Evolutionary conservation across 53 echinoderm and acorn worm genomes (phyloP).

Genomic region (Crossaster papposus): DNA sequence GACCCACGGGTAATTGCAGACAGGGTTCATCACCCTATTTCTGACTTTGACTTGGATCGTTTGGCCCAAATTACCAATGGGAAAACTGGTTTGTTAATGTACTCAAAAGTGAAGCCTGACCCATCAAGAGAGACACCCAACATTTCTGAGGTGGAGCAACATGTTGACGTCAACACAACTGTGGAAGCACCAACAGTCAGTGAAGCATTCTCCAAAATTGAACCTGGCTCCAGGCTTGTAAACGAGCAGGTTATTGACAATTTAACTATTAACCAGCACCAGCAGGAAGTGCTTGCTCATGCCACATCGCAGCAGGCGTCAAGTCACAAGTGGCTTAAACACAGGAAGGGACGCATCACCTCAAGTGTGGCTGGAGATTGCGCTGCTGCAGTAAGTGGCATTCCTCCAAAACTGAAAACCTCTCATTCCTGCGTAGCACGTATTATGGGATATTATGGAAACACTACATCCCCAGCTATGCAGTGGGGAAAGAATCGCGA

Average conservation of each 20-base stretch:
- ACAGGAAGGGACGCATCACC: conserved; percentile 56
- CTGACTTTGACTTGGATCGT: too few relatives aligned
- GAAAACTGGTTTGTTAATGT: too few relatives aligned
- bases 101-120: not conserved
- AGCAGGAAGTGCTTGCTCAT: conserved; percentile 34
- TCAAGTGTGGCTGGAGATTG: conserved; percentile 64
- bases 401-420: too few relatives aligned
- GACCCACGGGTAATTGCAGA: too few relatives aligned
- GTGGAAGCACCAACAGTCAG: not conserved
- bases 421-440: conserved; percentile 62
- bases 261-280: not conserved
- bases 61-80: too few relatives aligned
- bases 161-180: not conserved
- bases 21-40: too few relatives aligned
- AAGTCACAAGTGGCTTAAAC: conserved; percentile 39
- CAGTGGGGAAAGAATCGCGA: conserved; percentile 72
- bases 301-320: conserved; percentile 50
- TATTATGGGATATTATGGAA: conserved; percentile 67
- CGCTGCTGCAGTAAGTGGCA: too few relatives aligned
- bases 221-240: too few relatives aligned
- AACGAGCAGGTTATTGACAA: too few relatives aligned
- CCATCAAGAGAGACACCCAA: too few relatives aligned
- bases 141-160: not conserved
- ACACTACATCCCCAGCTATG: conserved; percentile 60
- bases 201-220: too few relatives aligned